Evolutionary conservation across 2,113 vertebrate genomes (phyloP), one percentile per base, ranked within the genome.

Genomic region (Pongo pygmaeus): DNA sequence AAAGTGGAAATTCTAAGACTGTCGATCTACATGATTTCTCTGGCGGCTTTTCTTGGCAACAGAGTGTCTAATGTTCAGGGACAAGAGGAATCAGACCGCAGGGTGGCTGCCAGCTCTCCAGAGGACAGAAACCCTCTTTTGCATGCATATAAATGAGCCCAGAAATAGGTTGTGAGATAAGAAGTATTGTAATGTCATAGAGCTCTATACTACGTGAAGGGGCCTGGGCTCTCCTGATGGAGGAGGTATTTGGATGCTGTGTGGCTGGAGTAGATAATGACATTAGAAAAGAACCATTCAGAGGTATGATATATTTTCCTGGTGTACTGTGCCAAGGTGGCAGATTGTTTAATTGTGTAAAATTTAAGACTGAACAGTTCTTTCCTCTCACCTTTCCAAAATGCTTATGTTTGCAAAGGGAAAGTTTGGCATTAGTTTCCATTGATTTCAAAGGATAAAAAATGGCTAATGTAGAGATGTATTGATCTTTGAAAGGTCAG

Each of bases 401-500:
- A 96, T 98, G 96, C 97, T 99, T 98, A 93, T 70, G 48, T 0
- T 97, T 97, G 89, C 96, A 98, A 98, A 98, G 96, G 96, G 97
- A 98, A 98, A 98, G 94, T 97, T 98, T 98, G 98, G 96, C 96
- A 94, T 98, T 97, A 92, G 70, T 98, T 98, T 98, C 97, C 89
- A 98, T 98, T 98, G 98, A 98, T 93, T 98, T 97, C 97, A 93
- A 27, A 97, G 95, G 88, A 98, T 97, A 96, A 98, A 98, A 98
- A 98, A 98, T 98, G 98, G 69, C 97, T 98, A 98, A 98, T 96
- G 96, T 98, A 98, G 98, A 98, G 75, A 98, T 98, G 96, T 98
- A 99, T 98, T 98, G 98, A 99, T 99, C 97, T 97, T 98, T 97
- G 97, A 99, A 99, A 99, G 98, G 98, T 99, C 98, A 98, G 97